phyloP scores from a whole-genome alignment of 2,797 vertebrate genomes.

The Takifugu rubripes region DNA sequence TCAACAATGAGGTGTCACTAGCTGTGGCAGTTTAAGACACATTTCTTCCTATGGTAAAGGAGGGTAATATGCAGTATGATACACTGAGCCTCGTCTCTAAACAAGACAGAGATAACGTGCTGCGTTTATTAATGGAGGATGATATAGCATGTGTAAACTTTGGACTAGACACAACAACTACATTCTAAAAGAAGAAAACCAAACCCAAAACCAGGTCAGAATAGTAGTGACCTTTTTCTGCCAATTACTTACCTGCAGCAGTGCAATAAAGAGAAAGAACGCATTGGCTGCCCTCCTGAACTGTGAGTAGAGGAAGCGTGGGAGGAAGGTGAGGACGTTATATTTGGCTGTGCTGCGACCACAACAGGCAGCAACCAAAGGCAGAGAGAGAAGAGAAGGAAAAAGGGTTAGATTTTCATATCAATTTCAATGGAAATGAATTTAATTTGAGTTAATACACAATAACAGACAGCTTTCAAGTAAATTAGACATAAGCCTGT shows the following conservation, averaged over 20 bases:
- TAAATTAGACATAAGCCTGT: not conserved
- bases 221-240: slow-evolving; percentile 8
- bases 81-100: too few relatives aligned
- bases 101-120: too few relatives aligned
- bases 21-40: not conserved
- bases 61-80: too few relatives aligned
- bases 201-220: not conserved
- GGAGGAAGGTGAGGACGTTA: slow-evolving; percentile 96
- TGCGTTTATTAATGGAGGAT: too few relatives aligned
- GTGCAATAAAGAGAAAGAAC: slow-evolving; percentile 98
- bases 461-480: not conserved
- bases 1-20: too few relatives aligned
- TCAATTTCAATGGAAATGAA: not conserved
- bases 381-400: slow-evolving; percentile 25
- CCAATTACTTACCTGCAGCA: slow-evolving; percentile 89
- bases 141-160: not conserved
- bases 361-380: slow-evolving; percentile 20
- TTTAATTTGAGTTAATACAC: too few relatives aligned
- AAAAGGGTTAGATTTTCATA: slow-evolving; percentile 19
- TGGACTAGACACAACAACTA: not conserved
- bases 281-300: slow-evolving; percentile 99
- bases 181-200: slow-evolving; percentile 1
- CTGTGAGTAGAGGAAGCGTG: slow-evolving; percentile 98
- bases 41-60: not conserved
- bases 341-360: slow-evolving; percentile 95